phyloP scores from a whole-genome alignment of 1,140 invertebrate species.

The Drosophila guanche region DNA sequence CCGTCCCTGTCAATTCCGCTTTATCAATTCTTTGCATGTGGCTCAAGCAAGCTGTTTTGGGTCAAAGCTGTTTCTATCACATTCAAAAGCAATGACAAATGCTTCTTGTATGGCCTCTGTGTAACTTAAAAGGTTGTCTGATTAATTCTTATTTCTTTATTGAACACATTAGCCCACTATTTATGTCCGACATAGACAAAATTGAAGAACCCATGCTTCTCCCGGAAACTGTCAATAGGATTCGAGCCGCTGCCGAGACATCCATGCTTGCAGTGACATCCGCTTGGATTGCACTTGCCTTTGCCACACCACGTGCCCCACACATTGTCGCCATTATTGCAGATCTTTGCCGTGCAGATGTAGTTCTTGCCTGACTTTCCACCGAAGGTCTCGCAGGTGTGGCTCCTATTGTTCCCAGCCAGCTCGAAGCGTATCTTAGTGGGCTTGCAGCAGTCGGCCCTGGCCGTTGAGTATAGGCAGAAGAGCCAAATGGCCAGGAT shows the following conservation, averaged over 20 bases:
- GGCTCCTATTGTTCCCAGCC: neutral
- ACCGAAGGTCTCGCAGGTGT: slow-evolving; percentile 31
- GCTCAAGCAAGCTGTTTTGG: too few species aligned
- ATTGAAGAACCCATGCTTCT: slow-evolving; percentile 35
- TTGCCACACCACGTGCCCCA: slow-evolving; percentile 38
- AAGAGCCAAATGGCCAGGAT: slow-evolving; percentile 19
- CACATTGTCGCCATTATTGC: slow-evolving; percentile 33
- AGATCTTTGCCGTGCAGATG: slow-evolving; percentile 38
- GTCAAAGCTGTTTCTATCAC: too few species aligned
- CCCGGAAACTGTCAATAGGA: slow-evolving; percentile 24
- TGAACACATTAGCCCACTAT: too few species aligned
- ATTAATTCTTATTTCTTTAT: too few species aligned
- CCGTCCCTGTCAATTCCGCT: too few species aligned
- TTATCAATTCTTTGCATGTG: too few species aligned
- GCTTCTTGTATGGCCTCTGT: neutral
- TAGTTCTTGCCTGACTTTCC: slow-evolving; percentile 25
- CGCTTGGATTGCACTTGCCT: slow-evolving; percentile 37
- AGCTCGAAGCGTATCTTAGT: slow-evolving; percentile 33
- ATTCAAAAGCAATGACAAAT: too few species aligned
- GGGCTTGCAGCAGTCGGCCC: slow-evolving; percentile 39
- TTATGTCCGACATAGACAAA: slow-evolving; percentile 35
- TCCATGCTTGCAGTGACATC: slow-evolving; percentile 35
- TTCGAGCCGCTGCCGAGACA: slow-evolving; percentile 27
- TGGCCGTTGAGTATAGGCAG: neutral
- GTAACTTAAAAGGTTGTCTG: too few species aligned